phyloP scores from a whole-genome alignment of 2,888 invertebrate species.

The Plutella xylostella region DNA sequence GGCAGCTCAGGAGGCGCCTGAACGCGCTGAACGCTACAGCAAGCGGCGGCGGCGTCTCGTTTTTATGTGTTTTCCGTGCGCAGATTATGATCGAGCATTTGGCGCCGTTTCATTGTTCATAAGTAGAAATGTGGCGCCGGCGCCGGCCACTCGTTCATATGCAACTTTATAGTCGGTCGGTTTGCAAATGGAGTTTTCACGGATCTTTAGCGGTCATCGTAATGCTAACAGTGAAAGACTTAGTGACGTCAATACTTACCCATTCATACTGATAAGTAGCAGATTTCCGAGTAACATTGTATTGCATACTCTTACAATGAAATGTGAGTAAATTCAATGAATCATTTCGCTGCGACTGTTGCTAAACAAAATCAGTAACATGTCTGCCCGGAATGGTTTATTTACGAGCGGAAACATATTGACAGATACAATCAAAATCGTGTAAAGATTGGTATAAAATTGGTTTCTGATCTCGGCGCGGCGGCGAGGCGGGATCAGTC shows the following conservation, averaged over 20 bases:
- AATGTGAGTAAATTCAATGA: too few species aligned
- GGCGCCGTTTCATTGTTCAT: slow-evolving; percentile 66
- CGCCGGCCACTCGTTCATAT: slow-evolving; percentile 43
- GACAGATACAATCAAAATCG: slow-evolving; percentile 45
- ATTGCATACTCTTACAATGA: too few species aligned
- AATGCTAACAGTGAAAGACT: too few species aligned
- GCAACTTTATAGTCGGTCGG: slow-evolving; percentile 54
- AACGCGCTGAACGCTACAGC: too few species aligned
- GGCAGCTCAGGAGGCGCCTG: too few species aligned
- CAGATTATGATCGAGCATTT: slow-evolving; percentile 48
- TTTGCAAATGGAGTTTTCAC: slow-evolving; percentile 43
- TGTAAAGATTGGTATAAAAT: slow-evolving; percentile 25
- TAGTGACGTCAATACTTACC: too few species aligned
- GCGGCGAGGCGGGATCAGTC: slow-evolving; percentile 26
- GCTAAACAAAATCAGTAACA: too few species aligned
- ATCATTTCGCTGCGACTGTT: too few species aligned
- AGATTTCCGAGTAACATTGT: too few species aligned
- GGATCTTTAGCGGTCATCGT: slow-evolving; percentile 33
- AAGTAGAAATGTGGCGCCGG: slow-evolving; percentile 52
- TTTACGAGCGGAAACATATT: slow-evolving; percentile 31
- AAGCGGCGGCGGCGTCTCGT: too few species aligned
- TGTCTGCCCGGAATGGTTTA: neutral
- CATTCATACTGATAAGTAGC: too few species aligned
- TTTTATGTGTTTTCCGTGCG: slow-evolving; percentile 15
- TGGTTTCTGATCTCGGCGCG: slow-evolving; percentile 25